phyloP scores from a whole-genome alignment of 2,113 vertebrate genomes.

The Oryzias curvinotus region DNA sequence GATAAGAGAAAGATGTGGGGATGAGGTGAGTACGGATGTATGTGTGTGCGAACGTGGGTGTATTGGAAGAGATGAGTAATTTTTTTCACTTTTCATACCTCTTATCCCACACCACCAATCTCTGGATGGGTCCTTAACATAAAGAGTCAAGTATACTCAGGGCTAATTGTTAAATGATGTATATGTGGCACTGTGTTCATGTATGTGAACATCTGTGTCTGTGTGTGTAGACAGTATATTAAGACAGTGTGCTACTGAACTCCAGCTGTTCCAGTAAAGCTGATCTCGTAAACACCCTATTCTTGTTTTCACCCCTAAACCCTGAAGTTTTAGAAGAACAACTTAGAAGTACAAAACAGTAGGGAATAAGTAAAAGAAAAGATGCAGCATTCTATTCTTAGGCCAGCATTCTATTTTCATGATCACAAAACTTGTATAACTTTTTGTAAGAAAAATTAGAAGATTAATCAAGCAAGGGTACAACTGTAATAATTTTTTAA shows the following conservation, averaged over 20 bases:
- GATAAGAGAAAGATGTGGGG: constrained; percentile 25
- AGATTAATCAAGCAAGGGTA: constrained; percentile 1
- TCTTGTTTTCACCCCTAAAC: constrained; percentile 23
- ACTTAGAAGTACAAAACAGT: constrained; percentile 11
- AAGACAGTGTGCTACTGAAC: neutral
- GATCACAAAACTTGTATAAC: constrained; percentile 40
- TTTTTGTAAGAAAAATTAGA: constrained; percentile 17
- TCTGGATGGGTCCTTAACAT: constrained; percentile 70
- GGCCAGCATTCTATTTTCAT: constrained; percentile 15
- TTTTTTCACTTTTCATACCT: constrained; percentile 56
- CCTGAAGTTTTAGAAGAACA: constrained; percentile 25
- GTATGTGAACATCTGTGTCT: constrained; percentile 21
- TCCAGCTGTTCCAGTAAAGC: constrained; percentile 6
- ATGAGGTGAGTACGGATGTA: constrained; percentile 26
- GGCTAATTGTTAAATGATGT: constrained; percentile 68
- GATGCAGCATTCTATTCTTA: constrained; percentile 44
- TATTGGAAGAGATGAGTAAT: constrained; percentile 62
- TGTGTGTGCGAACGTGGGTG: constrained; percentile 30
- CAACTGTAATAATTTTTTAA: neutral
- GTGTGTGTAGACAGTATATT: neutral
- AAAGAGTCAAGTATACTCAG: constrained; percentile 72
- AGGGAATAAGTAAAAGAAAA: constrained; percentile 41
- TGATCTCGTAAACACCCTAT: constrained; percentile 14
- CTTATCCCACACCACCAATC: constrained; percentile 67
- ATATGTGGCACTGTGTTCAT: constrained; percentile 22